A percentile compares a stretch with the other conserved stretches of the same genome.
Conservation (phyloP, 2,888 invertebrate species). For the Temnothorax unifasciatus region DNA sequence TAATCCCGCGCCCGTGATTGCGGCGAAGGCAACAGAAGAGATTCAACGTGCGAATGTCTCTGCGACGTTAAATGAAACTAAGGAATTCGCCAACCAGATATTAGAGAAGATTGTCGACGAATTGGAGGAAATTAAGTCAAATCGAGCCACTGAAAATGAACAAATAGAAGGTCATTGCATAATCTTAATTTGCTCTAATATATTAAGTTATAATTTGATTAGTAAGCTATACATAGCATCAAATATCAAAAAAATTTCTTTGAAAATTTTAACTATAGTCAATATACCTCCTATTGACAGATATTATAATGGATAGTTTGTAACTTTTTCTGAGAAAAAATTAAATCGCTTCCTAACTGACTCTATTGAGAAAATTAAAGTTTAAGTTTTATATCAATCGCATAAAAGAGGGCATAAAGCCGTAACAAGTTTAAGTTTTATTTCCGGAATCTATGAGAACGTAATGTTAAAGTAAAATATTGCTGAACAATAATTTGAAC, state of each 20-base stretch:
- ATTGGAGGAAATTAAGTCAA: conserved; percentile 75
- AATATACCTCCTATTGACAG: background rate
- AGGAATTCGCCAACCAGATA: conserved; percentile 77
- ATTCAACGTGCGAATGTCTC: conserved; percentile 50
- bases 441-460: background rate
- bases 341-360: background rate
- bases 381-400: too few species aligned
- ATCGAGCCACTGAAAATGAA: conserved; percentile 66
- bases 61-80: conserved; percentile 72
- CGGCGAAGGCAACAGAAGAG: conserved; percentile 6
- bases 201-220: background rate
- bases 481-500: background rate
- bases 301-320: background rate
- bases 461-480: conserved; percentile 15
- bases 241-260: background rate
- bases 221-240: background rate
- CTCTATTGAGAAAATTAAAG: background rate
- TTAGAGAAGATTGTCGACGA: conserved; percentile 78
- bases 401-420: too few species aligned
- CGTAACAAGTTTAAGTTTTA: background rate
- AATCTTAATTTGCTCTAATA: background rate
- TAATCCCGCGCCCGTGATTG: background rate
- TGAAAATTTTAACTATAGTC: background rate
- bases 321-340: background rate
- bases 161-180: conserved; percentile 74